Base-by-base conservation (phyloP, 2,113 vertebrate species). In the Saguinus midas region DNA sequence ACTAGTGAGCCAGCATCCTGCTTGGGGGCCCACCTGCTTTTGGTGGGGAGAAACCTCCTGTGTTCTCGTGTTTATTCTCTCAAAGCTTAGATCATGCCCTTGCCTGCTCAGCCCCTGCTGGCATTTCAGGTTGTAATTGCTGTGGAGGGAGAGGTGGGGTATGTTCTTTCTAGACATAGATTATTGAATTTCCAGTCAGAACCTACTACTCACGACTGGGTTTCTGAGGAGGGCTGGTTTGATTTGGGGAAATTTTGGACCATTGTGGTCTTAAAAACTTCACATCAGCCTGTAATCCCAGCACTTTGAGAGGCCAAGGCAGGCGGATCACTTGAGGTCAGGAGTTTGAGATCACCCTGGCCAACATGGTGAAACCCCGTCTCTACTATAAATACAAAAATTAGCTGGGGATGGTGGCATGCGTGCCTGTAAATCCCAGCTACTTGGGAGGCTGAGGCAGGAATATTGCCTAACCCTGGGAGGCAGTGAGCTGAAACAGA, bases 361-460 rank as follows among this genome's bases (percentile, higher is more conserved):
- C 61, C 61, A 64, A 64, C 27, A 13, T 29, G 61, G 27, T 29
- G 61, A 29, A 64, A 64, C 61, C 61, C 61, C 27, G 11, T 64
- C 27, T 64, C 61, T 64, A 64, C 61, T 64, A 64, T 12, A 64
- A 64, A 64, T 13, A 29, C 61, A 64, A 64, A 64, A 64, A 64
- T 13, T 29, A 64, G 61, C 61, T 11, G 0, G 27, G 61, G 10
- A 14, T 13, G 61, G 11, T 64, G 5, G 27, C 27, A 5, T 0
- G 27, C 1, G 11, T 12, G 1, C 61, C 10, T 29, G 27, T 64
- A 64, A 64, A 64, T 64, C 27, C 61, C 61, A 64, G 61, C 5
- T 12, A 64, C 5, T 2, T 64, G 27, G 61, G 11, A 64, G 27
- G 27, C 61, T 64, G 61, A 64, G 61, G 61, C 61, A 64, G 61